Percentiles rank a stretch among this genome's conserved stretches.
phyloP scores from a whole-genome alignment of 2,113 vertebrate genomes.

The Muntiacus muntjak region DNA sequence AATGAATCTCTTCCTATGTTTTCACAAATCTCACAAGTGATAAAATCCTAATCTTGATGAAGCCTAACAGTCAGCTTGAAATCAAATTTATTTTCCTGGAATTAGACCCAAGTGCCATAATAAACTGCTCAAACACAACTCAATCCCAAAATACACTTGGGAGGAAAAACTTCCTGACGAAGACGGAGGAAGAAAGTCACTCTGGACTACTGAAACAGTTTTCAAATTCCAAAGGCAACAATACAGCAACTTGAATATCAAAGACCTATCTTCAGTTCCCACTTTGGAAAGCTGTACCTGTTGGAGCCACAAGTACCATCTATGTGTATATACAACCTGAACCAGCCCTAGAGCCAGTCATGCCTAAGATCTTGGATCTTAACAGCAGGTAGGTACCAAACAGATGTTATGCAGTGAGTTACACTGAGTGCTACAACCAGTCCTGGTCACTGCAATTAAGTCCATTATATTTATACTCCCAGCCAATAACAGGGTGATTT shows the following conservation, averaged over 20 bases:
- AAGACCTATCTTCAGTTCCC: background rate
- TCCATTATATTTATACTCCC: background rate
- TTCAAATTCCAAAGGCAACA: slow-evolving; percentile 26
- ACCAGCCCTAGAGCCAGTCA: background rate
- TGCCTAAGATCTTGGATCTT: background rate
- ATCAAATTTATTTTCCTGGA: background rate
- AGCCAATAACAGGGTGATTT: background rate
- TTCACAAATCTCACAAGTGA: background rate
- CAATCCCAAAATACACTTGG: background rate
- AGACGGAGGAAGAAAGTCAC: background rate
- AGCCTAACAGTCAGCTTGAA: background rate
- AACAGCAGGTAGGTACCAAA: background rate
- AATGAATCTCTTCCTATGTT: background rate
- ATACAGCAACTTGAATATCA: background rate
- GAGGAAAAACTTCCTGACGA: background rate
- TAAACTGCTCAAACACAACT: slow-evolving; percentile 6
- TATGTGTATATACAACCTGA: background rate
- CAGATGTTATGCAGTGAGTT: background rate
- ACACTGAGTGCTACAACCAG: background rate
- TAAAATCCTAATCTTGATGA: slow-evolving; percentile 5
- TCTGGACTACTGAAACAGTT: background rate
- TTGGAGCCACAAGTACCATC: background rate
- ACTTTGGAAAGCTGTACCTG: background rate
- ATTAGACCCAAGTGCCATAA: background rate
- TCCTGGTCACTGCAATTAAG: background rate